Percentiles rank a stretch among this genome's conserved stretches.
These are phyloP conservation scores for Mus spretus DNA, from an alignment of 2,797 vertebrate genomes.

Conservation along the genomic window DNA sequence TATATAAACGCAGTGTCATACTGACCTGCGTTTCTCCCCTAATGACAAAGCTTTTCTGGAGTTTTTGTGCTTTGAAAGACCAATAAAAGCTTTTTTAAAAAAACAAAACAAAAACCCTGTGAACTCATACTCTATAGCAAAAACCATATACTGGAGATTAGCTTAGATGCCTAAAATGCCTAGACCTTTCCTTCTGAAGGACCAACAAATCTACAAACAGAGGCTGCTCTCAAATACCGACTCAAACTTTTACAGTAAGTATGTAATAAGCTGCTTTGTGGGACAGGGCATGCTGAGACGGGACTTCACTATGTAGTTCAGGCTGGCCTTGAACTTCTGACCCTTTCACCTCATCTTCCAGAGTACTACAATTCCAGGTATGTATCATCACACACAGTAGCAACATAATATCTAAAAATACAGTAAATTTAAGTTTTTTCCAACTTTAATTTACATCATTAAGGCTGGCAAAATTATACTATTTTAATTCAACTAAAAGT, in stretches of 20 bases:
- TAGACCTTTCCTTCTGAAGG: constrained; percentile 41
- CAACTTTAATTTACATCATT: constrained; percentile 53
- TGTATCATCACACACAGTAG: not conserved
- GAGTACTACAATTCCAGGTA: not conserved
- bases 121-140: not conserved
- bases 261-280: not conserved
- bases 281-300: not conserved
- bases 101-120: not conserved
- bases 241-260: constrained; percentile 44
- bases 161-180: constrained; percentile 40
- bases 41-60: constrained; percentile 57
- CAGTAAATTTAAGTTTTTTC: not conserved
- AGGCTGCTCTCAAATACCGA: not conserved
- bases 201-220: not conserved
- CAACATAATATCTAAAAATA: constrained; percentile 31
- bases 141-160: constrained; percentile 17
- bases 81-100: not conserved
- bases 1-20: not conserved
- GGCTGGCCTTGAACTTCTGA: not conserved
- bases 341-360: not conserved
- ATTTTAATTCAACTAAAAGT: constrained; percentile 45
- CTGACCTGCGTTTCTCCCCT: constrained; percentile 42
- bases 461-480: constrained; percentile 40
- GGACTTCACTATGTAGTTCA: not conserved
- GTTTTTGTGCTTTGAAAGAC: constrained; percentile 46